Conservation (phyloP, 2,888 invertebrate genomes). For the Athalia cordata region DNA sequence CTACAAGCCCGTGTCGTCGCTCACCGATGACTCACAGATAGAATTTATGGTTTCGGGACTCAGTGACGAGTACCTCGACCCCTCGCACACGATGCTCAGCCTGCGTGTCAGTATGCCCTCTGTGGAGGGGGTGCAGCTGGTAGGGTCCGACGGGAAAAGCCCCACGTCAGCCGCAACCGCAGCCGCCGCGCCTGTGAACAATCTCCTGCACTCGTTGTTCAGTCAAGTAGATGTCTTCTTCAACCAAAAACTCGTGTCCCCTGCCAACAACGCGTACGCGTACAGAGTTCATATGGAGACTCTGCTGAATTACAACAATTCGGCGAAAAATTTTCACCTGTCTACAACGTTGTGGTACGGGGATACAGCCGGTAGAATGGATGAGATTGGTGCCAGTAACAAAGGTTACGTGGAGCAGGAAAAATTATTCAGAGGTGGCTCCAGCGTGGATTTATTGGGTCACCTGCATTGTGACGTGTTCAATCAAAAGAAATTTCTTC, state of each 20-base stretch:
- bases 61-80: conserved; percentile 56
- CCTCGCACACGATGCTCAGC: conserved; percentile 54
- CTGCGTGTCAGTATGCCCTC: conserved; percentile 48
- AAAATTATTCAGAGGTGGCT: no score
- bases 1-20: conserved; percentile 55
- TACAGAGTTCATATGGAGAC: conserved; percentile 58
- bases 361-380: conserved; percentile 49
- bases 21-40: conserved; percentile 55
- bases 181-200: conserved; percentile 53
- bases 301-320: conserved; percentile 51
- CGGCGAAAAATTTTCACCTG: conserved; percentile 54
- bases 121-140: no score
- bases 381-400: conserved; percentile 32
- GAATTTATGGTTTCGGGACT: conserved; percentile 55
- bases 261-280: conserved; percentile 55
- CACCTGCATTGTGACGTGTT: conserved; percentile 50
- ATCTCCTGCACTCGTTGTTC: conserved; percentile 54
- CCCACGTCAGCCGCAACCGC: not conserved
- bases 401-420: not conserved
- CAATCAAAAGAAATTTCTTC: conserved; percentile 50
- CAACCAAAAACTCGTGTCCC: conserved; percentile 58
- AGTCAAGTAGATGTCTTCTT: conserved; percentile 57
- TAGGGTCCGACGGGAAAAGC: no score
- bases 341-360: conserved; percentile 48
- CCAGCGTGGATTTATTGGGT: conserved; percentile 36